Evolutionary conservation across 2,888 invertebrate species (phyloP).

Genomic region (Myopa testacea): DNA sequence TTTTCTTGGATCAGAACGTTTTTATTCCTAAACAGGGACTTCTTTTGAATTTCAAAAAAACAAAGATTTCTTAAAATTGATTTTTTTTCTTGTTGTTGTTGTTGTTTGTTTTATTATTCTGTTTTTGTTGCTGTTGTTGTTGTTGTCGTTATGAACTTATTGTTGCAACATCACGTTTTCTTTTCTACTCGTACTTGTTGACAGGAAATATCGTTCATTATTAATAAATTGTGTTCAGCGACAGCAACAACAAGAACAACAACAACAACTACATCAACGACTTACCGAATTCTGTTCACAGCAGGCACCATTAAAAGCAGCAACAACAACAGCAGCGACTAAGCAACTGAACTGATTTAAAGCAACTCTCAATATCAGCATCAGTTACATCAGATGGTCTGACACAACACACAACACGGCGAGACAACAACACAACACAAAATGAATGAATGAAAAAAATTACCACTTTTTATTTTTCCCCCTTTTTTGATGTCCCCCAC

Average conservation of each 20-base stretch:
- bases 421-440: no score
- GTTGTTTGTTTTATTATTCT: not conserved
- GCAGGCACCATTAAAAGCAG: not conserved
- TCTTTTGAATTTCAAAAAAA: not conserved
- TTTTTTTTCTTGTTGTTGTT: not conserved
- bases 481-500: no score
- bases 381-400: not conserved
- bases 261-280: not conserved
- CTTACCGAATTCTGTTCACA: conserved; percentile 2
- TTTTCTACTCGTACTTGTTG: conserved; percentile 25
- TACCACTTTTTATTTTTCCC: no score
- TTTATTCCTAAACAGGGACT: not conserved
- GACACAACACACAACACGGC: not conserved
- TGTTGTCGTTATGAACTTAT: not conserved
- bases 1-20: not conserved
- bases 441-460: no score
- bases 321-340: not conserved
- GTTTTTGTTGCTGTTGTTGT: not conserved
- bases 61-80: not conserved
- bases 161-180: conserved; percentile 39
- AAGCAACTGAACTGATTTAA: conserved; percentile 3
- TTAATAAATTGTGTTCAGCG: not conserved
- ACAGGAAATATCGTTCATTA: conserved; percentile 41
- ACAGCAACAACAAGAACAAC: conserved; percentile 1
- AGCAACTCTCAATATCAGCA: not conserved